A percentile compares a stretch with the other conserved stretches of the same genome.
Conservation (phyloP, 2,888 invertebrate species). For the Oegoconia quadripuncta region DNA sequence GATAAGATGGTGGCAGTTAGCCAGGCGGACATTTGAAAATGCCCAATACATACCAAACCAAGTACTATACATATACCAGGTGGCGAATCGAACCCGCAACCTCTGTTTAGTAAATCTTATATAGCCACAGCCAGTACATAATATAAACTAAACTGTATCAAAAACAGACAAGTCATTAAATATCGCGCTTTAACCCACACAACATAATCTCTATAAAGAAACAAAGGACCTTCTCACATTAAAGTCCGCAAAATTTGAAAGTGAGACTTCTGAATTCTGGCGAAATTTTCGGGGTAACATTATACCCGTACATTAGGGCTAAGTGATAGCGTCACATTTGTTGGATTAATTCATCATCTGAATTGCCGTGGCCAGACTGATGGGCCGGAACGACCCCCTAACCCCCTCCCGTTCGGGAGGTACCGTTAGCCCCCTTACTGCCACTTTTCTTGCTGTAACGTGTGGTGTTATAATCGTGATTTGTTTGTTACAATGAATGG, state of each 20-base stretch:
- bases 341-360: slow-evolving; percentile 80
- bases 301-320: slow-evolving; percentile 79
- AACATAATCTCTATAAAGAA: slow-evolving; percentile 7
- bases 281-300: slow-evolving; percentile 70
- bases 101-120: no score
- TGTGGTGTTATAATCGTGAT: slow-evolving; percentile 60
- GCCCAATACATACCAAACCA: no score
- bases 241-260: slow-evolving; percentile 54
- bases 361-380: slow-evolving; percentile 80
- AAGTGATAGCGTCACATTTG: slow-evolving; percentile 80
- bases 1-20: no score
- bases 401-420: slow-evolving; percentile 27
- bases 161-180: background rate
- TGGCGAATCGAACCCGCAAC: no score
- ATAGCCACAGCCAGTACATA: no score
- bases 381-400: slow-evolving; percentile 61
- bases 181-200: background rate
- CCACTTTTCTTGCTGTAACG: slow-evolving; percentile 54
- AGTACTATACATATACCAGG: no score
- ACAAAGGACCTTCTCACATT: slow-evolving; percentile 25
- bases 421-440: slow-evolving; percentile 26
- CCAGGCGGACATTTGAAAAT: no score
- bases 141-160: no score
- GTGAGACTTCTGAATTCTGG: slow-evolving; percentile 40
- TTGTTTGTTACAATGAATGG: slow-evolving; percentile 40